Base-by-base conservation (phyloP, 2,888 invertebrate genomes). In the Calliopum simillimum region DNA sequence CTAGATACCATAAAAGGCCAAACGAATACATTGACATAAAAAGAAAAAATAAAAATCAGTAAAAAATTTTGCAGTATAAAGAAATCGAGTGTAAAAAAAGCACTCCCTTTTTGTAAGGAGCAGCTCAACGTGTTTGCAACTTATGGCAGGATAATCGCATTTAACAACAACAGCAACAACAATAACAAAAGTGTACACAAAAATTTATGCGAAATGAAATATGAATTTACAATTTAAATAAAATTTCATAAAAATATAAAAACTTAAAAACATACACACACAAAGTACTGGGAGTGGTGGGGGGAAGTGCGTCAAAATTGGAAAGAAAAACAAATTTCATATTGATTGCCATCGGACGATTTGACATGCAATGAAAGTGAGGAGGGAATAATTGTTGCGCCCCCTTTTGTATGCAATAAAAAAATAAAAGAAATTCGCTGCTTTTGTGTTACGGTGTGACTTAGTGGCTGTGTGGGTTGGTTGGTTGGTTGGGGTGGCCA, bases 301-400 rank as follows among this genome's bases (percentile, higher is more conserved):
- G 43, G 23, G 53, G 46, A 51, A 51, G 41, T 19, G 49, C 51
- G 25, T 21, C 6, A 53, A 44, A 56, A 41, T 58, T 41, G 55
- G 71, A 51, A 13, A 70, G 65, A 59, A 41, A 51, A 61, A 25
- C 23, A 23, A 64, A 62, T 65, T 51, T 70, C 67, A 77, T 79
- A 81, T 81, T 81, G 82, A 81, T 81, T 82, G 79, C 77, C 63
- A 64, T 65, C 77, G 82, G 80, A 78, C 81, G 79, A 81, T 81
- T 81, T 82, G 81, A 80, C 79, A 79, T 77, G 73, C 66, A 58
- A 67, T 47, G n/a, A 53, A 53, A 46, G 51, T 8, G 33, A 23
- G 53, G 21, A 62, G 14, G 47, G 44, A 62, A 68, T 68, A 68
- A 68, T 68, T 68, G 68, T 68, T 68, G 53, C 68, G 44, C 46